Evolutionary conservation across 2,113 vertebrate genomes (phyloP).

Genomic region (Podiceps cristatus): DNA sequence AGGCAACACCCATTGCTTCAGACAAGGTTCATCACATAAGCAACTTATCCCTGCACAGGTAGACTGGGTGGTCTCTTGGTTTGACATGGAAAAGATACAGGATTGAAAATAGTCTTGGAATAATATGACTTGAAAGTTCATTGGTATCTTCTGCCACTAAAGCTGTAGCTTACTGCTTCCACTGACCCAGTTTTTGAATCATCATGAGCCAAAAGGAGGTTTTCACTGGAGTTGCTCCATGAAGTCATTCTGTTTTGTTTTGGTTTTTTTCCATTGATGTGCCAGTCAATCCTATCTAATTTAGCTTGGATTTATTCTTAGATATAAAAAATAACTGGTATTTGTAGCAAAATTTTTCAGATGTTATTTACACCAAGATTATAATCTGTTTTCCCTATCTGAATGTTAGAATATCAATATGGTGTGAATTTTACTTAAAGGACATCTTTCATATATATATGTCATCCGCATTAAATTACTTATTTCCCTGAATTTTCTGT

Average conservation of each 20-base stretch:
- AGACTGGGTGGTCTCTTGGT: neutral
- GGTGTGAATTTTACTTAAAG: neutral
- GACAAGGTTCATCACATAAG: neutral
- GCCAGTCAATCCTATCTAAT: neutral
- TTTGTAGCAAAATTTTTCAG: neutral
- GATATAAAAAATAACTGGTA: neutral
- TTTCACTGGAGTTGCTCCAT: neutral
- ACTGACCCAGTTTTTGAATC: slow-evolving; percentile 1
- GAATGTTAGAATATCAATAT: neutral
- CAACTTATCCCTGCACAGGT: neutral
- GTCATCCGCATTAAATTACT: neutral
- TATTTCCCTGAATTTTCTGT: neutral
- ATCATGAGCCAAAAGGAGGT: neutral
- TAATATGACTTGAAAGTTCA: neutral
- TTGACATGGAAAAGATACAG: neutral
- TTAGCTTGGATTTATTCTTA: neutral
- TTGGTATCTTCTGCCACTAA: neutral
- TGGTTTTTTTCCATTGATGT: neutral
- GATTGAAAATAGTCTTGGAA: neutral
- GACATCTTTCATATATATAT: neutral
- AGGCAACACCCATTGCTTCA: neutral
- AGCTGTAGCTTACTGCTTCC: neutral
- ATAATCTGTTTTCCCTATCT: neutral
- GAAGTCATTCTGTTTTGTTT: neutral
- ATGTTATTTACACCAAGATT: neutral